Evolutionary conservation across 2,797 vertebrate genomes (phyloP), one percentile per base, ranked within the genome.

Genomic region (Schizothorax lantsangensis): DNA sequence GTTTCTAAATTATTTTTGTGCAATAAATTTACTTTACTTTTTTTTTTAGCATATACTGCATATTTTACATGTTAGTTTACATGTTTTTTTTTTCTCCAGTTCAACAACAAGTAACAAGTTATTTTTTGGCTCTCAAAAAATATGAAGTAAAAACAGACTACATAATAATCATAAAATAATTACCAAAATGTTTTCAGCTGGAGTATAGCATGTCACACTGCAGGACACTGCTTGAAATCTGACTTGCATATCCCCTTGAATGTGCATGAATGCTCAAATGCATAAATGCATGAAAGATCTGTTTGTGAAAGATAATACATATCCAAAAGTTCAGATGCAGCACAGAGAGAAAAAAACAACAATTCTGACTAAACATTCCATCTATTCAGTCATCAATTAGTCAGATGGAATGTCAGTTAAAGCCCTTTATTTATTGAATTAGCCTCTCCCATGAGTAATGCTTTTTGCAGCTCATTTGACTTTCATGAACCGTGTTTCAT

Each of bases 371-470:
- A 80, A 86, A 82, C 40, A 80, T 88, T 87, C 88, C 73, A 78
- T 86, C 87, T 86, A 79, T 75, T 69, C 86, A 43, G 66, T 79
- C 86, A 62, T 88, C 88, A 88, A 87, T 89, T 89, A 88, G 79
- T 87, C 12, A 62, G 79, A 81, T 80, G 40, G 52, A 81, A 88
- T 78, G 81, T 88, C 88, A 90, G 81, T 89, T 83, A 81, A 81
- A 45, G 49, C 43, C 33, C 77, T 88, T 87, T 91, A 86, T 91
- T 90, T 86, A 86, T 88, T 87, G 79, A 88, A 87, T 89, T 87
- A 88, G 54, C 49, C 49, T 88, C 43, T 84, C 83, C 81, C 79
- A 30, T 15, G 80, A 80, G 77, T 75, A 73, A 71, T 84, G 33
- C 68, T 59, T 87, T 85, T 59, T 87, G 89, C 77, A 83, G 52